These are phyloP conservation scores for Glaucidium brasilianum DNA, from an alignment of 2,113 vertebrate species.

Conservation along the genomic window DNA sequence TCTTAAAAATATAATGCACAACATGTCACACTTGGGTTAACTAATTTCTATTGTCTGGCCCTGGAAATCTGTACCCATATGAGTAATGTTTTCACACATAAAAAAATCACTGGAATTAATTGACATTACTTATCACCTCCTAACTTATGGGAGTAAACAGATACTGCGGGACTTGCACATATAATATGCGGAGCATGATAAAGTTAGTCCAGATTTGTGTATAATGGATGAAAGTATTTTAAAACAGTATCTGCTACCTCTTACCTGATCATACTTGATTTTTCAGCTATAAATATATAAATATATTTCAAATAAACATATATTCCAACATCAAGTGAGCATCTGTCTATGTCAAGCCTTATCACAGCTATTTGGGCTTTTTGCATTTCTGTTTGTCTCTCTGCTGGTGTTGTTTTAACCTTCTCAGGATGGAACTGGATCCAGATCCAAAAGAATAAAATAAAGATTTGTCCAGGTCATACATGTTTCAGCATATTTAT, in stretches of 20 bases:
- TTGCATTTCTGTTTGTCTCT: not conserved
- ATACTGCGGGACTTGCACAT: not conserved
- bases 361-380: not conserved
- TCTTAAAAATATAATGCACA: not conserved
- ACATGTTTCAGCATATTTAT: constrained; percentile 15
- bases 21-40: not conserved
- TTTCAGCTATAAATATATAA: not conserved
- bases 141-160: not conserved
- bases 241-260: not conserved
- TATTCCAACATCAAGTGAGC: not conserved
- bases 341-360: not conserved
- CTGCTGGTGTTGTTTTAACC: not conserved
- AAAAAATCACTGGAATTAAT: not conserved
- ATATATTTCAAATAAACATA: not conserved
- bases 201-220: not conserved
- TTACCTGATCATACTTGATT: not conserved
- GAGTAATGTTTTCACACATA: not conserved
- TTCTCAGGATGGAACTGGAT: not conserved
- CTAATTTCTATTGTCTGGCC: not conserved
- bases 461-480: not conserved
- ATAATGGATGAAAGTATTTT: not conserved
- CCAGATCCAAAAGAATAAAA: not conserved
- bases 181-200: not conserved
- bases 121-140: not conserved
- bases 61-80: not conserved